These are phyloP conservation scores for Elaeidobius kamerunicus DNA, from an alignment of 2,888 invertebrate species.

Conservation along the genomic window DNA sequence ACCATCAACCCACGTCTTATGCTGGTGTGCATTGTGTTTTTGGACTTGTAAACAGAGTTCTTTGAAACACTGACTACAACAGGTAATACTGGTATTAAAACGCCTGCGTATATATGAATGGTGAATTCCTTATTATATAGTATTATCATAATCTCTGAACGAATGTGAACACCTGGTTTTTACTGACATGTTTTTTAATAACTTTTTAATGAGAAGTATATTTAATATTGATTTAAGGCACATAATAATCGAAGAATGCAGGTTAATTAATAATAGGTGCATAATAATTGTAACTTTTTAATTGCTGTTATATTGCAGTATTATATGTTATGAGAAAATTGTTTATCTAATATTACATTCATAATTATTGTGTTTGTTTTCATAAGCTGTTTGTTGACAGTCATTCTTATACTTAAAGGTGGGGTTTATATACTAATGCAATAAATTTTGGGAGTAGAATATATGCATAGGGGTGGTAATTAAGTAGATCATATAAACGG, in stretches of 20 bases:
- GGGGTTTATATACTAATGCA: too few species aligned
- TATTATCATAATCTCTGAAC: conserved; percentile 3
- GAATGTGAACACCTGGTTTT: conserved; percentile 10
- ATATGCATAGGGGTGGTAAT: too few species aligned
- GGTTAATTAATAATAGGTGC: too few species aligned
- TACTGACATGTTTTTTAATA: conserved; percentile 3
- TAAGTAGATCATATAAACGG: too few species aligned
- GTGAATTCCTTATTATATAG: too few species aligned
- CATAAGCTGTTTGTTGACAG: too few species aligned
- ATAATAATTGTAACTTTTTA: too few species aligned
- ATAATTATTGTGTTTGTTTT: too few species aligned
- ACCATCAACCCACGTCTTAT: conserved; percentile 21
- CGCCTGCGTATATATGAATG: conserved; percentile 5
- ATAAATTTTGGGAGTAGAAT: too few species aligned
- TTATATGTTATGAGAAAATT: not conserved
- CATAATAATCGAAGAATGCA: not conserved
- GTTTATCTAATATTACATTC: not conserved
- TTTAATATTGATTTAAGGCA: conserved; percentile 8
- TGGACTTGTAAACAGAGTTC: conserved; percentile 24
- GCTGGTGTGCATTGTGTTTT: conserved; percentile 22
- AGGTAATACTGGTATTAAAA: conserved; percentile 24
- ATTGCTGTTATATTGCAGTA: too few species aligned
- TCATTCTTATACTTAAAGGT: too few species aligned
- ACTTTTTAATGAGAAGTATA: conserved; percentile 1
- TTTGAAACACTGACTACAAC: conserved; percentile 21